Evolutionary conservation across 2,797 vertebrate genomes (phyloP), one percentile per base, ranked within the genome.

Genomic region (Tragelaphus oryx): DNA sequence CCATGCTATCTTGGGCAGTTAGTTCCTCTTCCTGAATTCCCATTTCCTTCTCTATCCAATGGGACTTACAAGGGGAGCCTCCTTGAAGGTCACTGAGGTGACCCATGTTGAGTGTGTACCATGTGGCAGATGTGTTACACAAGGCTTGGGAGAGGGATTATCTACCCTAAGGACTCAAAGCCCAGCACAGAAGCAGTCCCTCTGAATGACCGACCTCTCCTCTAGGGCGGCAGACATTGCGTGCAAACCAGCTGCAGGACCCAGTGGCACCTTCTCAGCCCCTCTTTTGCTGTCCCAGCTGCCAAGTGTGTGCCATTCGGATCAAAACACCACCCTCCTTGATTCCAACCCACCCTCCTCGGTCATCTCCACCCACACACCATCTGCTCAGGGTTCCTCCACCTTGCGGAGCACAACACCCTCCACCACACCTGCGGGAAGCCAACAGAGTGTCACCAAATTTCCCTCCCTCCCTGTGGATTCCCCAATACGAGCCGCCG

Each of bases 201-300:
- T 96, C 89, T 98, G 78, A 97, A 71, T 28, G 50, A 8, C 41
- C 78, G 76, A 28, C 95, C 55, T 87, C 17, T 4, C 75, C 94
- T 87, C 91, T 57, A 99, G 98, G 97, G 89, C 94, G 71, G n/a
- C 5, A 22, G 98, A 98, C 78, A 98, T 98, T 0, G n/a, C 83
- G 75, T 99, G 98, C 59, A 71, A 50, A 16, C 83, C 95, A 17
- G 59, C 87, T 17, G 87, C 87, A 6, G 97, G 96, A 62, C 92
- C 94, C 0, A 3, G 5, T 0, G 46, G 13, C 79, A 59, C 65
- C 87, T 86, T 96, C 96, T 60, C 95, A 4, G 85, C 59, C 4
- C 60, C 92, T 8, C 86, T 92, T 5, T 4, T 94, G 14, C 62
- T 98, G 44, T 60, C 48, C 26, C 93, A 98, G 90, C 97, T 98